Percentiles rank a stretch among this genome's conserved stretches.
These are phyloP conservation scores for Caranx ignobilis DNA, from an alignment of 2,113 vertebrate genomes.

Conservation along the genomic window DNA sequence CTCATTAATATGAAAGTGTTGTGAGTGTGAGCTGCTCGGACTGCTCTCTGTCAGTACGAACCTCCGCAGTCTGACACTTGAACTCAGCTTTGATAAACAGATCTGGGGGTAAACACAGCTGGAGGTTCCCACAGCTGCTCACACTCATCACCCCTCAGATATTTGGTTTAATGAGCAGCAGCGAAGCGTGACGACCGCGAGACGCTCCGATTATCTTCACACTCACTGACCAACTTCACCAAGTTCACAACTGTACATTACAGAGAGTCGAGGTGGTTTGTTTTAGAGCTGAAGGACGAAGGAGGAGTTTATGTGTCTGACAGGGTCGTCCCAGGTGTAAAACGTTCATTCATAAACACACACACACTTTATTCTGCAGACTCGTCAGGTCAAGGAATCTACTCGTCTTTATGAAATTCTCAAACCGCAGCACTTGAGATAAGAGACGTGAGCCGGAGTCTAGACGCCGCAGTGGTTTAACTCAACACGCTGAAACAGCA, in stretches of 20 bases:
- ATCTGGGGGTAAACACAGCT: neutral
- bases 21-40: too few species aligned
- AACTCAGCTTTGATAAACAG: neutral
- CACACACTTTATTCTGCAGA: neutral
- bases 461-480: neutral
- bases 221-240: neutral
- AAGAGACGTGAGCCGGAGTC: neutral
- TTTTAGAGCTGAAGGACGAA: neutral
- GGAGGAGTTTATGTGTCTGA: neutral
- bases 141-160: slow-evolving; percentile 1
- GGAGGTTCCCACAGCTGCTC: slow-evolving; percentile 8
- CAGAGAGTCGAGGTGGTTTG: neutral
- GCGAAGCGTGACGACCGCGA: neutral
- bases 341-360: neutral
- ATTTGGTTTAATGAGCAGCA: neutral
- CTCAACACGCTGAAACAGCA: neutral
- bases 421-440: neutral
- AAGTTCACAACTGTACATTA: neutral
- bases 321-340: neutral
- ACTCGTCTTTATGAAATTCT: neutral
- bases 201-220: neutral
- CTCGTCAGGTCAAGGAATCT: neutral
- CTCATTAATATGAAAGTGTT: too few species aligned
- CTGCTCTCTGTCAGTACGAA: neutral
- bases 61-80: neutral